Conservation (phyloP, 2,113 vertebrate genomes). For the Pleuronectes platessa region DNA sequence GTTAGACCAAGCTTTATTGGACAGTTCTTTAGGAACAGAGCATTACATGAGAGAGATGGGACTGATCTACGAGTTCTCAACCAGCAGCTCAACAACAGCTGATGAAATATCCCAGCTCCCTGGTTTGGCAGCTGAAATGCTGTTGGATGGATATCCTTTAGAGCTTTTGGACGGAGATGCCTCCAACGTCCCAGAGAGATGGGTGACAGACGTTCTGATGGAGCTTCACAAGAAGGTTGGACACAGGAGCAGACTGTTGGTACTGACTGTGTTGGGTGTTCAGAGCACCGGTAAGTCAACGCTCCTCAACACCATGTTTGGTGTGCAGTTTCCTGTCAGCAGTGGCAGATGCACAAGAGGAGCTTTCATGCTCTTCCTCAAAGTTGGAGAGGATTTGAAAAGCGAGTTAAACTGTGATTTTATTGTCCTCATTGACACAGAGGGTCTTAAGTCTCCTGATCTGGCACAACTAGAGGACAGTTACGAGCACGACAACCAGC, state of each 20-base stretch:
- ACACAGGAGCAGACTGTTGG: conserved; percentile 57
- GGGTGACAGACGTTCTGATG: conserved; percentile 64
- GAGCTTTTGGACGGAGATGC: conserved; percentile 77
- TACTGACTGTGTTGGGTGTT: conserved; percentile 74
- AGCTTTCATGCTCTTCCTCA: conserved; percentile 74
- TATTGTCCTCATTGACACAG: conserved; percentile 72
- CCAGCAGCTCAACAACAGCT: background rate
- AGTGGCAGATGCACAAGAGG: conserved; percentile 80
- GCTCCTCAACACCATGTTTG: conserved; percentile 89
- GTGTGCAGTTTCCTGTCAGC: conserved; percentile 83
- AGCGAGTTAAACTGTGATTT: conserved; percentile 70
- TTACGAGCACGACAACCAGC: conserved; percentile 79
- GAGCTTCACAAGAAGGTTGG: conserved; percentile 60
- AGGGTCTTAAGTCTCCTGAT: conserved; percentile 64
- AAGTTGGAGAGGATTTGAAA: conserved; percentile 54
- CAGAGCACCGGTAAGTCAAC: conserved; percentile 83
- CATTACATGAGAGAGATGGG: conserved; percentile 76
- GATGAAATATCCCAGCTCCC: conserved; percentile 39
- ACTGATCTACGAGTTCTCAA: conserved; percentile 69
- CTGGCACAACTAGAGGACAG: conserved; percentile 59
- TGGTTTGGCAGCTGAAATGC: conserved; percentile 62
- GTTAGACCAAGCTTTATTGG: conserved; percentile 60
- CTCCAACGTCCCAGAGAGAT: conserved; percentile 67
- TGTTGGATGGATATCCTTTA: conserved; percentile 72
- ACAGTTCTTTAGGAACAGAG: conserved; percentile 71